Percentiles rank a stretch among this genome's conserved stretches.
These are phyloP conservation scores for Drosophila kanapiae DNA, from an alignment of 1,140 invertebrate genomes.

Conservation along the genomic window DNA sequence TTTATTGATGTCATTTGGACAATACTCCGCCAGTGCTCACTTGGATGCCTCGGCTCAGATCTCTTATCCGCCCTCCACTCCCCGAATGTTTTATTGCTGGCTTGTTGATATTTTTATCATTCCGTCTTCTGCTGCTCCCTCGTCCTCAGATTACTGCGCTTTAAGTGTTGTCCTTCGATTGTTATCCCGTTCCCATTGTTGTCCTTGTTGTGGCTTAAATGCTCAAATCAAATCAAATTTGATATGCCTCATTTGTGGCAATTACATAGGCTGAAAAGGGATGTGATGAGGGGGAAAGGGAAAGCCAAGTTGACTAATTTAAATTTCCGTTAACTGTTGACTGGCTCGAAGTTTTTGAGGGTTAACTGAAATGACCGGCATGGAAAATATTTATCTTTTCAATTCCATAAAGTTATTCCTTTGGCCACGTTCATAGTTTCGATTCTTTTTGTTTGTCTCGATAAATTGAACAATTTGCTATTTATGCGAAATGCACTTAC, in stretches of 20 bases:
- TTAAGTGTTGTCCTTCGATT: slow-evolving; percentile 56
- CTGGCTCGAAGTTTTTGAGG: slow-evolving; percentile 8
- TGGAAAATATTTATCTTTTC: slow-evolving; percentile 67
- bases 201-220: slow-evolving; percentile 43
- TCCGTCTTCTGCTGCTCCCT: neutral
- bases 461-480: slow-evolving; percentile 78
- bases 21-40: slow-evolving; percentile 62
- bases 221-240: slow-evolving; percentile 66
- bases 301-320: slow-evolving; percentile 19
- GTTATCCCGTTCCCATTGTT: slow-evolving; percentile 26
- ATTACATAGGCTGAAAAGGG: too few relatives aligned
- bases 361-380: slow-evolving; percentile 61
- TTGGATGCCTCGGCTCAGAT: slow-evolving; percentile 46
- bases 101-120: slow-evolving; percentile 73
- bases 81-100: slow-evolving; percentile 68
- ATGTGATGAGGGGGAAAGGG: too few relatives aligned
- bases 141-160: slow-evolving; percentile 24
- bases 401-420: slow-evolving; percentile 60
- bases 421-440: slow-evolving; percentile 26
- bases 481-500: slow-evolving; percentile 74
- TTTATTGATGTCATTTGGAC: slow-evolving; percentile 80
- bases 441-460: slow-evolving; percentile 45
- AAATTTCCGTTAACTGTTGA: slow-evolving; percentile 36
- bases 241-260: slow-evolving; percentile 67
- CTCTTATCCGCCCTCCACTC: slow-evolving; percentile 23